A percentile compares a stretch with the other conserved stretches of the same genome.
Evolutionary conservation across 2,797 vertebrate genomes (phyloP).

Genomic region (Coranthus polyacanthus): DNA sequence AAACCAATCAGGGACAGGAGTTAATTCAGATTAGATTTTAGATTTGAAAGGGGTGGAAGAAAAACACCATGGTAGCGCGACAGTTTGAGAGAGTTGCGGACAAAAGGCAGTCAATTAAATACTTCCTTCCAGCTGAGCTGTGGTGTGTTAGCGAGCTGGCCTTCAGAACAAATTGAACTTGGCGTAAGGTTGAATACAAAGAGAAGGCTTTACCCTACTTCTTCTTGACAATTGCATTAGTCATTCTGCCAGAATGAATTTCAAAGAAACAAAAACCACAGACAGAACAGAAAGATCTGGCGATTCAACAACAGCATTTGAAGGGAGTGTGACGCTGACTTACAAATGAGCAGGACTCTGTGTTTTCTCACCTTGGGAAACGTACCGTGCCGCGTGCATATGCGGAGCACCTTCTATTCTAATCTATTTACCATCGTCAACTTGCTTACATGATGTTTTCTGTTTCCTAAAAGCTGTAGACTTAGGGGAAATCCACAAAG

Average conservation of each 20-base stretch:
- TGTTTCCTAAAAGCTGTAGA: no score
- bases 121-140: conserved; percentile 24
- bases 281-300: conserved; percentile 18
- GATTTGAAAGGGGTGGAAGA: not conserved
- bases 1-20: conserved; percentile 16
- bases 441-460: no score
- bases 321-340: conserved; percentile 22
- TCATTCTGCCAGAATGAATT: conserved; percentile 29
- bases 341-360: conserved; percentile 1
- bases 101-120: conserved; percentile 46
- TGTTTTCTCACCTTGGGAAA: conserved; percentile 19
- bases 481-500: no score
- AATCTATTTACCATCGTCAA: not conserved
- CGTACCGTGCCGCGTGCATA: not conserved
- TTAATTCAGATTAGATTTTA: conserved; percentile 27
- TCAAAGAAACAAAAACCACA: conserved; percentile 26
- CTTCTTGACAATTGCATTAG: conserved; percentile 29
- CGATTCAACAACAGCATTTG: conserved; percentile 14
- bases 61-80: not conserved
- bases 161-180: conserved; percentile 45
- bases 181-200: conserved; percentile 21
- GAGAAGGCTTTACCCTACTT: conserved; percentile 15
- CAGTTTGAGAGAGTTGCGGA: conserved; percentile 4
- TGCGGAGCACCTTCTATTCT: not conserved
- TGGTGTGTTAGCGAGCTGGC: conserved; percentile 4